These are phyloP conservation scores for Labrus mixtus DNA, from an alignment of 2,113 vertebrate genomes.

Conservation along the genomic window DNA sequence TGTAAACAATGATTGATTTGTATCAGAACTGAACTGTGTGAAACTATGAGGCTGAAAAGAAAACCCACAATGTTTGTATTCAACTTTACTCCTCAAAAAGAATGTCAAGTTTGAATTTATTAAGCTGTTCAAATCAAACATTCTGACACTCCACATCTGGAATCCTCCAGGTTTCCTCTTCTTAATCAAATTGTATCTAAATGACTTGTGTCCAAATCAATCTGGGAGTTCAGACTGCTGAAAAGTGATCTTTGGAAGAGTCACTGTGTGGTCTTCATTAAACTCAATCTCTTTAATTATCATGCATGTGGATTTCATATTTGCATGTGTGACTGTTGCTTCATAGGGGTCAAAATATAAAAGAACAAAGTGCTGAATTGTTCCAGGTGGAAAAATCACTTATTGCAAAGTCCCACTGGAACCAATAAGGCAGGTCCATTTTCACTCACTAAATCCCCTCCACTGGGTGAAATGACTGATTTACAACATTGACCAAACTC, in stretches of 20 bases:
- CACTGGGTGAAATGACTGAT: slow-evolving; percentile 82
- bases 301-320: slow-evolving; percentile 72
- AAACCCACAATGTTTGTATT: too few species aligned
- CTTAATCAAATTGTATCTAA: slow-evolving; percentile 42
- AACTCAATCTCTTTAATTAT: slow-evolving; percentile 53
- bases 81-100: too few species aligned
- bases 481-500: slow-evolving; percentile 81
- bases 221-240: slow-evolving; percentile 29
- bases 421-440: slow-evolving; percentile 85
- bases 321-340: slow-evolving; percentile 48
- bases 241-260: slow-evolving; percentile 19
- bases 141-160: too few species aligned
- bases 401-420: slow-evolving; percentile 81
- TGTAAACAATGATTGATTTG: too few species aligned
- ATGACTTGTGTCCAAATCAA: slow-evolving; percentile 26
- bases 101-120: too few species aligned
- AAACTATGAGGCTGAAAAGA: too few species aligned
- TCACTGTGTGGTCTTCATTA: slow-evolving; percentile 59
- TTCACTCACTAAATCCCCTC: slow-evolving; percentile 82
- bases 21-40: too few species aligned
- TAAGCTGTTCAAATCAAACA: not conserved
- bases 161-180: slow-evolving; percentile 21
- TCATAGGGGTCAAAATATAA: slow-evolving; percentile 60
- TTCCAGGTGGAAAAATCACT: slow-evolving; percentile 85
- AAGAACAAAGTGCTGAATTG: slow-evolving; percentile 77